These are phyloP conservation scores for Phaetusa simplex DNA, from an alignment of 2,113 vertebrate species.

Conservation along the genomic window DNA sequence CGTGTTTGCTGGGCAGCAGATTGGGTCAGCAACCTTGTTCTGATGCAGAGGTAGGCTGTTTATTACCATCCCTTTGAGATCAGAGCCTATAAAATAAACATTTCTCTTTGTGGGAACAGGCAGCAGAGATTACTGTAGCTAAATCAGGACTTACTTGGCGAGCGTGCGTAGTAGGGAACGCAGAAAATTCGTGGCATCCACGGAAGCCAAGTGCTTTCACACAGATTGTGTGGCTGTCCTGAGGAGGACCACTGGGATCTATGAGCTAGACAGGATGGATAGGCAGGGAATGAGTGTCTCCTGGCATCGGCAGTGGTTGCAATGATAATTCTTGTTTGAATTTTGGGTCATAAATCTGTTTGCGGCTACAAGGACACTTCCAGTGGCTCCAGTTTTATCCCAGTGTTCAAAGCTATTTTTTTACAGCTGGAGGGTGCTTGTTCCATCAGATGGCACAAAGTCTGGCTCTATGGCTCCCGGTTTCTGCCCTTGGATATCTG, in stretches of 20 bases:
- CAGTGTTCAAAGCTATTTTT: background rate
- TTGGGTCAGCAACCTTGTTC: background rate
- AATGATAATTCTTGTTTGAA: background rate
- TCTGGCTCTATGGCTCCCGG: background rate
- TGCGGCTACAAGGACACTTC: background rate
- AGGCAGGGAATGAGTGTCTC: background rate
- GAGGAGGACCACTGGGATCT: background rate
- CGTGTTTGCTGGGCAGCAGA: background rate
- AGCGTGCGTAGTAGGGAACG: background rate
- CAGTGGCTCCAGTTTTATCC: conserved; percentile 31
- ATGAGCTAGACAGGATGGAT: background rate
- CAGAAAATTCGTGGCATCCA: conserved; percentile 8
- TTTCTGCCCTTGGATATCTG: conserved; percentile 25
- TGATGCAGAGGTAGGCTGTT: background rate
- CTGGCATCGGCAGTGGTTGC: background rate
- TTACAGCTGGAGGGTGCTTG: background rate
- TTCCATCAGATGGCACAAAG: conserved; percentile 11
- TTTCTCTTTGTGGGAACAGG: background rate
- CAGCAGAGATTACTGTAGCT: conserved; percentile 2
- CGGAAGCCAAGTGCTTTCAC: background rate
- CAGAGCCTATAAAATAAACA: background rate
- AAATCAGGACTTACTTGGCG: background rate
- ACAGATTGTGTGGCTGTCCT: background rate
- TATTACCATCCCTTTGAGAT: background rate
- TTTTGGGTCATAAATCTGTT: conserved; percentile 18